A percentile compares a stretch with the other conserved stretches of the same genome.
phyloP scores from a whole-genome alignment of 1,140 invertebrate genomes.

The Caenorhabditis remanei region DNA sequence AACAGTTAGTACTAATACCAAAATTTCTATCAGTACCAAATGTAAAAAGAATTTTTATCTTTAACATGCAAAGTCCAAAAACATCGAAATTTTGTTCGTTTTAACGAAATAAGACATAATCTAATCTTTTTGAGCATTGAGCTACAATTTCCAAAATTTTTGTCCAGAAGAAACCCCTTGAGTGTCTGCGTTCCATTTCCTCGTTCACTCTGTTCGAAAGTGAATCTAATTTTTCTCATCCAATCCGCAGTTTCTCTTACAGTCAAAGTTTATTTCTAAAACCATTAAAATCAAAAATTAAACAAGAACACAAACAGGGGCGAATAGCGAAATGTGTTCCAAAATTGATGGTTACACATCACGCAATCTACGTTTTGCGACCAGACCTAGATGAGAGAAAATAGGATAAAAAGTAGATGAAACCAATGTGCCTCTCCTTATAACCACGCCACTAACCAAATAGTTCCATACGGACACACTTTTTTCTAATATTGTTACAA shows the following conservation, averaged over 20 bases:
- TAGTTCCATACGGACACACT: neutral
- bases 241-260: no score
- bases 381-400: neutral
- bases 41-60: neutral
- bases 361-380: neutral
- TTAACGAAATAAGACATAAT: neutral
- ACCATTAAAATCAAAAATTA: no score
- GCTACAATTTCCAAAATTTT: neutral
- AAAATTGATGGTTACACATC: conserved; percentile 31
- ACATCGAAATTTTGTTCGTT: neutral
- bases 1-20: no score
- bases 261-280: no score
- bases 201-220: no score
- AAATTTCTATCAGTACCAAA: no score
- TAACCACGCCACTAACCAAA: neutral
- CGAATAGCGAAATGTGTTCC: no score
- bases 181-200: neutral
- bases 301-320: no score
- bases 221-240: no score
- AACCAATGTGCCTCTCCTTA: neutral
- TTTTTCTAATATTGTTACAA: neutral
- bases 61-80: neutral
- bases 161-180: neutral
- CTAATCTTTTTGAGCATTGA: conserved; percentile 11
- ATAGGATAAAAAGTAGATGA: neutral